These are phyloP conservation scores for Diprion similis DNA, from an alignment of 1,140 invertebrate species.

Conservation along the genomic window DNA sequence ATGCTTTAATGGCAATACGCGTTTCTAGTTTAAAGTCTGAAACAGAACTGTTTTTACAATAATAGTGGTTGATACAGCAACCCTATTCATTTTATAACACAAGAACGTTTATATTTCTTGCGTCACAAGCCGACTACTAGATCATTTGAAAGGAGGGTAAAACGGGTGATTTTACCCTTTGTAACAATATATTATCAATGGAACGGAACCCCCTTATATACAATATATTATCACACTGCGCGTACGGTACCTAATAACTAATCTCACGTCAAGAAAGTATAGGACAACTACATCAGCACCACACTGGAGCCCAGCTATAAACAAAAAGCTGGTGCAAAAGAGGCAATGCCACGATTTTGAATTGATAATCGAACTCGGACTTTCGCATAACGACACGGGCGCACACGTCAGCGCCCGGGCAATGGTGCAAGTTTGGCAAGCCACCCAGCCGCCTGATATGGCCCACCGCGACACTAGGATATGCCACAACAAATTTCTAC, in stretches of 20 bases:
- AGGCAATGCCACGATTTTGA: not conserved
- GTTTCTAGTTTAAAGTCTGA: too few relatives aligned
- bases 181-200: too few relatives aligned
- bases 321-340: not conserved
- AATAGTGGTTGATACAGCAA: too few relatives aligned
- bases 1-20: too few relatives aligned
- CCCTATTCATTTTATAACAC: too few relatives aligned
- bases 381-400: not conserved
- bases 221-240: not conserved
- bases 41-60: too few relatives aligned
- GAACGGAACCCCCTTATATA: too few relatives aligned
- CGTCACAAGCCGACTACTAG: too few relatives aligned
- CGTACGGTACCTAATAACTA: not conserved
- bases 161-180: too few relatives aligned
- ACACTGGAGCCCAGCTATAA: not conserved
- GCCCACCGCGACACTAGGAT: not conserved
- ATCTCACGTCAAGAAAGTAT: too few relatives aligned
- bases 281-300: not conserved
- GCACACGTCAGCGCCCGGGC: not conserved
- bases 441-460: not conserved
- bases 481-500: slow-evolving; percentile 1
- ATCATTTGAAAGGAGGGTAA: too few relatives aligned
- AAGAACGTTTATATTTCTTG: too few relatives aligned
- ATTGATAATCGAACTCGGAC: not conserved
- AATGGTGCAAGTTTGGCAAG: not conserved